Percentiles rank a stretch among this genome's conserved stretches.
Conservation (phyloP, 2,888 invertebrate genomes). For the Lochmaea crataegi region DNA sequence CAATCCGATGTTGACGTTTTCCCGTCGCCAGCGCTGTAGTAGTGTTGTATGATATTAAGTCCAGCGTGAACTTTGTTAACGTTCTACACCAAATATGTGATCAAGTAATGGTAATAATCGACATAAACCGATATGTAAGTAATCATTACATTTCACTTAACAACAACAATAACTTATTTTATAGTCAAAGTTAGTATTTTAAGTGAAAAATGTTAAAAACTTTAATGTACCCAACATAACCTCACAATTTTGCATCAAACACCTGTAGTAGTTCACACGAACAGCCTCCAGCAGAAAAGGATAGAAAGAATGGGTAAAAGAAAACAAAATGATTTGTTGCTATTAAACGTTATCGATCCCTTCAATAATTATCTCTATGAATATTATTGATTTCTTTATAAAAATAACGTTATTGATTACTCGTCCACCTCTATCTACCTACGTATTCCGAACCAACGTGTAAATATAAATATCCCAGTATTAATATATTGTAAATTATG, state of each 20-base stretch:
- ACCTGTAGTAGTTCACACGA: constrained; percentile 46
- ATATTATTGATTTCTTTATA: constrained; percentile 5
- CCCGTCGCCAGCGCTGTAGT: constrained; percentile 48
- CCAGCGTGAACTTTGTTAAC: constrained; percentile 47
- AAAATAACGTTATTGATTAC: constrained; percentile 10
- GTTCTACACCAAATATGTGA: constrained; percentile 22
- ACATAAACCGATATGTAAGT: constrained; percentile 34
- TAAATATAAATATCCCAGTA: not conserved
- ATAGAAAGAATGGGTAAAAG: not conserved
- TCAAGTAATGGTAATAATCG: constrained; percentile 2
- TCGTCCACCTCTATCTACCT: constrained; percentile 1
- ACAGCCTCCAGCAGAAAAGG: not conserved
- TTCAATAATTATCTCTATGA: not conserved
- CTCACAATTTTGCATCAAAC: constrained; percentile 51
- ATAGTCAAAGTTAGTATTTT: not conserved
- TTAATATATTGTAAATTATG: not conserved
- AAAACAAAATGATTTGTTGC: constrained; percentile 5
- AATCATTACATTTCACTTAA: not conserved
- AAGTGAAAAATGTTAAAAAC: not conserved
- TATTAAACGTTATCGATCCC: not conserved
- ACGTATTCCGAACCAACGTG: not conserved
- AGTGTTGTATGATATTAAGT: constrained; percentile 55
- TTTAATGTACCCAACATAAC: constrained; percentile 46
- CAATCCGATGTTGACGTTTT: constrained; percentile 16
- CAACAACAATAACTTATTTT: not conserved